Evolutionary conservation across 2,888 invertebrate genomes (phyloP).

Genomic region (Eupithecia insigniata): DNA sequence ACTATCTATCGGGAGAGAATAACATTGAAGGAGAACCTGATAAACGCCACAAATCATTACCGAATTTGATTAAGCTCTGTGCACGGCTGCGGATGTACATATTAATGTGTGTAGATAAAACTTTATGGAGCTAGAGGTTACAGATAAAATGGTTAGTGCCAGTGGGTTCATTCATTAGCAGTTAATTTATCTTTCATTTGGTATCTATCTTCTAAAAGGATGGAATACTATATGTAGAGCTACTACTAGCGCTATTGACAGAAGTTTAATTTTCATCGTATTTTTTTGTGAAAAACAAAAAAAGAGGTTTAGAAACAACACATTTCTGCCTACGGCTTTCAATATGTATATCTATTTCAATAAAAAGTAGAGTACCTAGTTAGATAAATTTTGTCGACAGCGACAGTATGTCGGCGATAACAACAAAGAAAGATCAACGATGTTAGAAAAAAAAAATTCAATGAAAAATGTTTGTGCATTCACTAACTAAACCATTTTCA

Average conservation of each 20-base stretch:
- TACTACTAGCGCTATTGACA: not conserved
- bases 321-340: not conserved
- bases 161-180: conserved; percentile 58
- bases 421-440: not conserved
- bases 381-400: not conserved
- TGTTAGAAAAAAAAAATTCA: too few relatives aligned
- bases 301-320: not conserved
- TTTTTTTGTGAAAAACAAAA: not conserved
- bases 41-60: conserved; percentile 39
- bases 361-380: not conserved
- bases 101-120: conserved; percentile 68
- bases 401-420: not conserved
- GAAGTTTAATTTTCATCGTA: not conserved
- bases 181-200: conserved; percentile 37
- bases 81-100: conserved; percentile 53
- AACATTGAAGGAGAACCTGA: conserved; percentile 1
- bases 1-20: not conserved
- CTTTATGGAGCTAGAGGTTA: conserved; percentile 64
- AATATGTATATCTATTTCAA: not conserved
- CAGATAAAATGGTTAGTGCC: conserved; percentile 50
- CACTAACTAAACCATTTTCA: not conserved
- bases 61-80: conserved; percentile 48
- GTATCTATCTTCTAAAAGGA: not conserved
- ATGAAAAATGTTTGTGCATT: not conserved
- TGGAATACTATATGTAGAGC: too few relatives aligned